Evolutionary conservation across 2,888 invertebrate species (phyloP), one percentile per base, ranked within the genome.

Genomic region (Rhodophaea formosa): DNA sequence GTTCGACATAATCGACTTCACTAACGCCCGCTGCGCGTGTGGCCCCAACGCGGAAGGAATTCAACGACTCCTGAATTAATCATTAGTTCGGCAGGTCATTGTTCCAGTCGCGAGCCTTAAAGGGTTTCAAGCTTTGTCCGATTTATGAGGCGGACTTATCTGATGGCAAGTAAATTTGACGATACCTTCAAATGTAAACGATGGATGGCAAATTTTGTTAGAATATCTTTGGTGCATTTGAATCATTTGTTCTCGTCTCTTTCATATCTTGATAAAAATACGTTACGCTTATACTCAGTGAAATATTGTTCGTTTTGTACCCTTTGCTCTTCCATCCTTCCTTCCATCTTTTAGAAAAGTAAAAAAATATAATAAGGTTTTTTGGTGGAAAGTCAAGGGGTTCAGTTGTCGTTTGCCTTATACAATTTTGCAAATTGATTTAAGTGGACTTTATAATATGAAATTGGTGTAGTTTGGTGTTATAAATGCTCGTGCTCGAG

Each of bases 31-130:
- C 74, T 1, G 1, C n/a, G 75, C 67, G 68, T 46, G 44, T 78
- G 69, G 85, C 83, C 77, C 59, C 67, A 67, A 60, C 53, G 57
- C 63, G 62, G 79, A 81, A 82, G 83, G 79, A 84, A 78, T 80
- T 75, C 77, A 80, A 73, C 73, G 84, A 85, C 77, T 85, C 85
- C 76, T 88, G 88, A 88, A 89, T 88, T 84, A 89, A 88, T 89
- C 81, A 89, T 88, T 87, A 88, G 84, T 86, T 82, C 70, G 78
- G 71, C 70, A 74, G 81, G 80, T 79, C 82, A 84, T 87, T 88
- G 87, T 88, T 69, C 62, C 68, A 80, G 72, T 81, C 71, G 71
- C 79, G 75, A 77, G 72, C 75, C 78, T 77, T 74, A 76, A 81
- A 80, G 78, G 81, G 77, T 77, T 79, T 77, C 74, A 68, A n/a